phyloP scores from a whole-genome alignment of 2,113 vertebrate species.

The Arothron firmamentum region DNA sequence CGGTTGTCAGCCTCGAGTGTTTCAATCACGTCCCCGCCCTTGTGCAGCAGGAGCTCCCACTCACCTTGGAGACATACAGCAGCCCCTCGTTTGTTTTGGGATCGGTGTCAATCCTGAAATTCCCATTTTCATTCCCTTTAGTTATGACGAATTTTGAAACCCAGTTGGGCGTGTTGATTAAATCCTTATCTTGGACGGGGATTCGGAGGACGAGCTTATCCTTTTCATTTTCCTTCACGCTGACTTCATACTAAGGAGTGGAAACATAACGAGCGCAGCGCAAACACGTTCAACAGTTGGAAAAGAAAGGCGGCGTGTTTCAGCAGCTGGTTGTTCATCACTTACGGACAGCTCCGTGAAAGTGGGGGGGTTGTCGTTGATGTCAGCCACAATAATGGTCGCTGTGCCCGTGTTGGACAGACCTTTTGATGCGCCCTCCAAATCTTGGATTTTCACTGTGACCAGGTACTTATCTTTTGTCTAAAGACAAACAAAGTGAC shows the following conservation, averaged over 20 bases:
- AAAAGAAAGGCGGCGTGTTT: background rate
- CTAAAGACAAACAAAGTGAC: conserved; percentile 62
- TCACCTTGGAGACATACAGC: conserved; percentile 83
- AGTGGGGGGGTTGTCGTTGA: conserved; percentile 83
- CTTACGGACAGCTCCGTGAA: conserved; percentile 80
- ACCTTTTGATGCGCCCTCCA: conserved; percentile 71
- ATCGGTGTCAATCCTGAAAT: conserved; percentile 84
- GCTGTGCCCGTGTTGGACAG: conserved; percentile 77
- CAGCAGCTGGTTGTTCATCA: conserved; percentile 21
- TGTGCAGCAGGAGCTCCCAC: background rate
- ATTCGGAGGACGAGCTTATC: conserved; percentile 77
- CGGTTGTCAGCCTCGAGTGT: background rate
- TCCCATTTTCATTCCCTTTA: conserved; percentile 80
- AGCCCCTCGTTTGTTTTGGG: conserved; percentile 82
- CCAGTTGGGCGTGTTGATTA: conserved; percentile 75
- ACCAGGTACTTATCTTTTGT: conserved; percentile 61
- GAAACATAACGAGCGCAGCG: background rate
- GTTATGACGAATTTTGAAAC: conserved; percentile 77
- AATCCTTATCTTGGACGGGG: conserved; percentile 78
- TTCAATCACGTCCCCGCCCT: background rate
- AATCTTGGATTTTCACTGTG: conserved; percentile 77
- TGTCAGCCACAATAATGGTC: conserved; percentile 74
- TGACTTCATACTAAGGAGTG: conserved; percentile 68
- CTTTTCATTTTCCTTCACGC: conserved; percentile 79
- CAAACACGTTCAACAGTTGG: background rate